Base-by-base conservation (phyloP, 2,888 invertebrate genomes). In the Drosophila neonasuta region DNA sequence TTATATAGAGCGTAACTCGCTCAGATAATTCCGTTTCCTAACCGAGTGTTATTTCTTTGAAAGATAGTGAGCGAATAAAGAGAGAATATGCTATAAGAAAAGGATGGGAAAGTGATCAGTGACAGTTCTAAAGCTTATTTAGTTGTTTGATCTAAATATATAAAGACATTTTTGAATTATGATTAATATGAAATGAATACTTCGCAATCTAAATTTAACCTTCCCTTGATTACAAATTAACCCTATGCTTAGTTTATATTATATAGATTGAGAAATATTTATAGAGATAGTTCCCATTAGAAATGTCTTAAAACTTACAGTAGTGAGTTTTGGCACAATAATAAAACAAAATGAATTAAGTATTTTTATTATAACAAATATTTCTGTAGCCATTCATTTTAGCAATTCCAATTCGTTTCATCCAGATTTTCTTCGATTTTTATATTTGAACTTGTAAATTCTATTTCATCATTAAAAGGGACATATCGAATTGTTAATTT, bases 1-100 rank as follows among this genome's bases (percentile, higher is more conserved):
- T 41, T 42, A 49, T 58, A 60, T 50, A 58, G 55, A 75, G 65
- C 56, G 61, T 34, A 71, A 73, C 73, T 61, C 57, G 60, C 68
- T 56, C 49, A 79, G 60, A 74, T 76, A 76, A 50, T 72, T 67
- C 48, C 34, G 48, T 57, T 57, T 60, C 54, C 9, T 13, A 49
- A 17, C 20, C n/a, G 7, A 15, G 11, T 24, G 42, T 13, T 49
- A 44, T 29, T 29, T 20, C 11, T 34, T 11, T 13, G 11, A 34
- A 13, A 17, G 24, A 11, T 10, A 13, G 24, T 2, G 10, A 24
- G 50, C 2, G 9, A 29, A 9, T 29, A 4, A 6, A 32, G 6
- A 46, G 9, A 34, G 5, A 13, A 10, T 13, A 36, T 20, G 4
- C 0, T 24, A 24, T 24, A 24, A 24, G 24, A 24, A 24, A 24